phyloP scores from a whole-genome alignment of 2,113 vertebrate genomes.

The Nettapus auritus region DNA sequence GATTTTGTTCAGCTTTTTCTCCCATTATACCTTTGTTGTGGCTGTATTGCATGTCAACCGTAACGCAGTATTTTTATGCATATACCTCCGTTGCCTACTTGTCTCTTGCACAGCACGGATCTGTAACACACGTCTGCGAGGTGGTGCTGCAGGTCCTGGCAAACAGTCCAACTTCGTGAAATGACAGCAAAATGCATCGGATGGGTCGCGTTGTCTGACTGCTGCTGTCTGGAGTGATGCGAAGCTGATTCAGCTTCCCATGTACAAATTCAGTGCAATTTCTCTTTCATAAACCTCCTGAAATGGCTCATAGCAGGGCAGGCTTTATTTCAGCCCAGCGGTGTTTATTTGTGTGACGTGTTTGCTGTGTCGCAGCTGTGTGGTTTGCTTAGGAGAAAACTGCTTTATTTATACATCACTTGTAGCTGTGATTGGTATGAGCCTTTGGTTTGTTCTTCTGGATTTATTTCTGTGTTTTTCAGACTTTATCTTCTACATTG shows the following conservation, averaged over 20 bases:
- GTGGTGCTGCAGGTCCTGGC: background rate
- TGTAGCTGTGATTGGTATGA: background rate
- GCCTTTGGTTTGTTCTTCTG: background rate
- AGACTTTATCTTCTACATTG: background rate
- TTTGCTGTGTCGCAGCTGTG: background rate
- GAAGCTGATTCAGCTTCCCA: background rate
- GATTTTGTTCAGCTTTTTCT: background rate
- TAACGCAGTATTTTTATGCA: background rate
- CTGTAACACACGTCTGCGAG: background rate
- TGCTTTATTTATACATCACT: background rate
- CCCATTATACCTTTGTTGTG: background rate
- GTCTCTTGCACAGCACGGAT: background rate
- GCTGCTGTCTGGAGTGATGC: background rate
- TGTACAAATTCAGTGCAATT: background rate
- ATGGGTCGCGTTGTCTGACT: background rate
- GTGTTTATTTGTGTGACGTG: background rate
- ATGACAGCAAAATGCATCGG: background rate
- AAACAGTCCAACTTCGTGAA: background rate
- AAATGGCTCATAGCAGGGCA: background rate
- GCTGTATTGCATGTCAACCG: background rate
- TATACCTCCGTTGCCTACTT: background rate
- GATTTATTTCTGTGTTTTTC: background rate
- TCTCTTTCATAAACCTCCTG: background rate
- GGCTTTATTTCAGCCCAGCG: background rate
- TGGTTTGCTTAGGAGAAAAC: background rate